These are phyloP conservation scores for Bombylius discolor DNA, from an alignment of 2,888 invertebrate genomes.

Conservation along the genomic window DNA sequence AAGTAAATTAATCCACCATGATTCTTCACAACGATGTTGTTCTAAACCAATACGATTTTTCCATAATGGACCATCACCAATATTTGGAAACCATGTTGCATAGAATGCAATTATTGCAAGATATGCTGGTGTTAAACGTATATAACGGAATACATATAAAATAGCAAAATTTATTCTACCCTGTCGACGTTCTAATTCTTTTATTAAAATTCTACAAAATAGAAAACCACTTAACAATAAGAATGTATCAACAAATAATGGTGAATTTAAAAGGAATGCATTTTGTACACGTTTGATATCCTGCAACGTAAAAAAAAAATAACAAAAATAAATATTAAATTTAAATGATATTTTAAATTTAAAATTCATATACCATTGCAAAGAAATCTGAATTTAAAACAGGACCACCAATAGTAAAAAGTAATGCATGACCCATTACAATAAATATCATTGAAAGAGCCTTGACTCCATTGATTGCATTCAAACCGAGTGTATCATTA, in stretches of 20 bases:
- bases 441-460: slow-evolving; percentile 55
- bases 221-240: slow-evolving; percentile 57
- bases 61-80: slow-evolving; percentile 67
- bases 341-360: slow-evolving; percentile 1
- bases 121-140: slow-evolving; percentile 64
- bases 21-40: slow-evolving; percentile 44
- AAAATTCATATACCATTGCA: slow-evolving; percentile 17
- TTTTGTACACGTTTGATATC: slow-evolving; percentile 43
- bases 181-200: slow-evolving; percentile 52
- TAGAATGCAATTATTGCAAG: slow-evolving; percentile 57
- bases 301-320: slow-evolving; percentile 33
- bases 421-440: slow-evolving; percentile 49
- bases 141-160: slow-evolving; percentile 51
- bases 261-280: slow-evolving; percentile 51
- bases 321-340: slow-evolving; percentile 1
- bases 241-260: slow-evolving; percentile 60
- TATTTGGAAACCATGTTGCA: slow-evolving; percentile 54
- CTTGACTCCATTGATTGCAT: slow-evolving; percentile 53
- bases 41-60: slow-evolving; percentile 44
- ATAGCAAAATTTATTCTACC: slow-evolving; percentile 48
- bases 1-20: slow-evolving; percentile 63
- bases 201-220: slow-evolving; percentile 50
- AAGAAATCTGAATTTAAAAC: slow-evolving; percentile 50
- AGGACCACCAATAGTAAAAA: slow-evolving; percentile 55
- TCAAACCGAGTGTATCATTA: slow-evolving; percentile 46